Evolutionary conservation across 2,888 invertebrate species (phyloP).

Genomic region (Coenonympha arcania): DNA sequence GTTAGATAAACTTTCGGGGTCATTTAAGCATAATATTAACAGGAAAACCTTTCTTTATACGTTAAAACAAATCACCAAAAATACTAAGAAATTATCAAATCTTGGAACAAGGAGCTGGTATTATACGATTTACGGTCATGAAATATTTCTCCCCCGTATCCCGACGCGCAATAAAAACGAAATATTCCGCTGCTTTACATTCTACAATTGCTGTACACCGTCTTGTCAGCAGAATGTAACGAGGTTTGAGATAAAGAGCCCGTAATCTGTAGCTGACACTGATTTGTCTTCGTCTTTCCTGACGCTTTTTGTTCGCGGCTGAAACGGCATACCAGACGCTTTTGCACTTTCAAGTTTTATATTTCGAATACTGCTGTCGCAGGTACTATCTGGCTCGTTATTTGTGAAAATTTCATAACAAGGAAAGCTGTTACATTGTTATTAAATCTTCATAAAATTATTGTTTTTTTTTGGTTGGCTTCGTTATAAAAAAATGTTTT

Average conservation of each 20-base stretch:
- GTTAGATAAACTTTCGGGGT: too few species aligned
- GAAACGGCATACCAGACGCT: neutral
- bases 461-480: neutral
- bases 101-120: neutral
- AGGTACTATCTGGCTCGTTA: neutral
- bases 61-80: too few species aligned
- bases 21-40: too few species aligned
- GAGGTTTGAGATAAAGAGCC: constrained; percentile 35
- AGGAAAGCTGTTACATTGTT: neutral
- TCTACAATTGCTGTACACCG: constrained; percentile 11
- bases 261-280: constrained; percentile 23
- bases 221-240: constrained; percentile 32
- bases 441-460: neutral
- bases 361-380: neutral
- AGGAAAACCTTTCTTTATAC: too few species aligned
- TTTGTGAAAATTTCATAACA: neutral
- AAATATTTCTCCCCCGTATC: neutral
- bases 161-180: constrained; percentile 2
- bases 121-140: neutral
- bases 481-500: constrained; percentile 1
- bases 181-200: constrained; percentile 3
- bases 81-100: neutral
- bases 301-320: neutral
- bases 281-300: constrained; percentile 18
- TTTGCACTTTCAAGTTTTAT: neutral